Base-by-base conservation (phyloP, 2,113 vertebrate species). In the Cranoglanis bouderius region DNA sequence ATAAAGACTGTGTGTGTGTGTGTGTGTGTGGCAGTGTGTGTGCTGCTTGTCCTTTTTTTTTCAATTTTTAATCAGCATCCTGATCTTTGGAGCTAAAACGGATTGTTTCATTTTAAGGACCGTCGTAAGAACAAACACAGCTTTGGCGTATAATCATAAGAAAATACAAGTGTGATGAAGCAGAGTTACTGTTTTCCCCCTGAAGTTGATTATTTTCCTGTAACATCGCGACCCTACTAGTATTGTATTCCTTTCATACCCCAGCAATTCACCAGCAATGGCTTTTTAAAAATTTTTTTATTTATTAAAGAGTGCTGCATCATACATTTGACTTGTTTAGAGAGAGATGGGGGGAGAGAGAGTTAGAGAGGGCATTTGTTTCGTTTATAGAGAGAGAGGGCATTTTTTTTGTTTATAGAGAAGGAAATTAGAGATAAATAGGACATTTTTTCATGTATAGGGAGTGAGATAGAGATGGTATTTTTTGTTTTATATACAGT, bases 1-100 rank as follows among this genome's bases (percentile, higher is more conserved):
- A 78, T 82, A 87, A 90, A 88, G 84, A 82, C 74, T 13, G 35
- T 21, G 70, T 72, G 55, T 59, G 75, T 78, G 65, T 32, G 63
- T 14, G 35, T 40, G 70, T 63, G 29, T n/a, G 24, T n/a, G 61
- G 3, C 9, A 0, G 14, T 8, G 2, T 2, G 9, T 16, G n/a
- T 0, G 1, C 65, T 35, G 67, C 32, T 35, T 72, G 65, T 70
- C 14, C 67, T 38, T 10, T 38, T 87, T 26, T 89, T 77, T 81
- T 75, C 61, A 6, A 26, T 74, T 63, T 4, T 29, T 88, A n/a
- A 49, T 78, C 75, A 29, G 43, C 75, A 6, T 78, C 43, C 74
- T 46, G 74, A 46, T 46, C 12, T 12, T 26, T 13, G 6, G 21
- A 43, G 72, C 35, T 43, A 24, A 43, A 40, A 43, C 67, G 16